Evolutionary conservation across 2,797 vertebrate species (phyloP).

Genomic region (Galago senegalensis): DNA sequence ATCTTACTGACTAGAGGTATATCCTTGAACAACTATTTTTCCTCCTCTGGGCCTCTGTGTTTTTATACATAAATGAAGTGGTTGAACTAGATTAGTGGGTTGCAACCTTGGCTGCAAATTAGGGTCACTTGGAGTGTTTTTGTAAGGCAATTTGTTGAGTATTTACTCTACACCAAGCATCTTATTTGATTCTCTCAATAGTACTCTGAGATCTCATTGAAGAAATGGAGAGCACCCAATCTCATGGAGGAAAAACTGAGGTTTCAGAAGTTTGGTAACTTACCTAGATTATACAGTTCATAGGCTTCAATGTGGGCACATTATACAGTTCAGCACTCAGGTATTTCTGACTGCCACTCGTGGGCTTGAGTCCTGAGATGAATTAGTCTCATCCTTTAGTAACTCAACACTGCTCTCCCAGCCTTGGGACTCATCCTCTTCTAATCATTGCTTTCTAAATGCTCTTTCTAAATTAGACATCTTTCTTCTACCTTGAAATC

Average conservation of each 20-base stretch:
- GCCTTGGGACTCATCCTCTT: neutral
- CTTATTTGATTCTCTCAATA: slow-evolving; percentile 27
- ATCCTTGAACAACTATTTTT: slow-evolving; percentile 41
- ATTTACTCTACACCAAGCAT: slow-evolving; percentile 3
- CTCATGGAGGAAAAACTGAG: slow-evolving; percentile 1
- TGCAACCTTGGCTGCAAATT: slow-evolving; percentile 34
- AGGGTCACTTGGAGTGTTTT: slow-evolving; percentile 47
- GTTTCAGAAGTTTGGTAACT: slow-evolving; percentile 35
- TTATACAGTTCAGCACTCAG: neutral
- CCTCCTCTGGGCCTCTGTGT: neutral
- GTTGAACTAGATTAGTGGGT: neutral
- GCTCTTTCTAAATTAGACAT: neutral
- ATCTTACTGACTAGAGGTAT: neutral
- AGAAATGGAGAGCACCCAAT: slow-evolving; percentile 5
- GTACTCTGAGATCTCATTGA: neutral
- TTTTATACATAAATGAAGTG: slow-evolving; percentile 55
- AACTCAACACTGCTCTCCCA: neutral
- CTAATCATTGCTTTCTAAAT: slow-evolving; percentile 5
- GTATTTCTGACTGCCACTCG: neutral
- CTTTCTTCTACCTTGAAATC: neutral
- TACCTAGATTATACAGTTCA: neutral
- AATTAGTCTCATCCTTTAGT: neutral
- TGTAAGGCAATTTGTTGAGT: slow-evolving; percentile 44
- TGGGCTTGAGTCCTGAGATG: neutral
- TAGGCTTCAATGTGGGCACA: neutral